These are phyloP conservation scores for Epizoanthus illoricatus DNA, from an alignment of 92 coral and sea anemone genomes.

Conservation along the genomic window DNA sequence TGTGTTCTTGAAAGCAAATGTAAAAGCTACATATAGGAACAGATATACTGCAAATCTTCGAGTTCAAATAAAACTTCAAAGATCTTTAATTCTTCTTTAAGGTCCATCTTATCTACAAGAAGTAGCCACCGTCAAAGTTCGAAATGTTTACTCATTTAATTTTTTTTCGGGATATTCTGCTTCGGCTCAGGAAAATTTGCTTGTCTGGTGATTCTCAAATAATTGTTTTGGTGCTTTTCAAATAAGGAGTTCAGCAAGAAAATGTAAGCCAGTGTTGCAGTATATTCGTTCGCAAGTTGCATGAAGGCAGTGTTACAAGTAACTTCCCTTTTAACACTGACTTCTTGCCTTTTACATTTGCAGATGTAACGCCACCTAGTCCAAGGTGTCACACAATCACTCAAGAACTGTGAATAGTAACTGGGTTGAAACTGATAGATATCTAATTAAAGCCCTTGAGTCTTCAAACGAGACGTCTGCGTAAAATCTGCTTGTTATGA, in stretches of 20 bases:
- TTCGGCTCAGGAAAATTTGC: too few species aligned
- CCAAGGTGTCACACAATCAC: constrained; percentile 32
- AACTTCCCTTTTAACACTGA: constrained; percentile 36
- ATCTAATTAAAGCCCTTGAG: neutral
- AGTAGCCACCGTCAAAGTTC: too few species aligned
- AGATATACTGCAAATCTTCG: neutral
- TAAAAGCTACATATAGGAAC: constrained; percentile 39
- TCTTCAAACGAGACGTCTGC: neutral
- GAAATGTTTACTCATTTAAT: too few species aligned
- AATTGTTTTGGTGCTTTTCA: neutral
- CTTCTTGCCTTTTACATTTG: constrained; percentile 45
- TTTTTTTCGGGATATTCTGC: too few species aligned
- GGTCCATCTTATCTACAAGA: too few species aligned
- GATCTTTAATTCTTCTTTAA: too few species aligned
- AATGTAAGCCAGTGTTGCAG: neutral
- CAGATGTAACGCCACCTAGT: constrained; percentile 46
- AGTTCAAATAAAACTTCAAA: too few species aligned
- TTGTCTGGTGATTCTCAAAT: too few species aligned
- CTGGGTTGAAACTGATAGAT: neutral
- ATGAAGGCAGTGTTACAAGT: constrained; percentile 43
- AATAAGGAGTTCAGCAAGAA: too few species aligned
- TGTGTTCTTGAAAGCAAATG: constrained; percentile 41
- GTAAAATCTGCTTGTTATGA: neutral
- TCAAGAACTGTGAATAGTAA: constrained; percentile 23
- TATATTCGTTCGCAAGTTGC: constrained; percentile 28